Evolutionary conservation across 2,888 invertebrate genomes (phyloP).

Genomic region (Tipula helvola): DNA sequence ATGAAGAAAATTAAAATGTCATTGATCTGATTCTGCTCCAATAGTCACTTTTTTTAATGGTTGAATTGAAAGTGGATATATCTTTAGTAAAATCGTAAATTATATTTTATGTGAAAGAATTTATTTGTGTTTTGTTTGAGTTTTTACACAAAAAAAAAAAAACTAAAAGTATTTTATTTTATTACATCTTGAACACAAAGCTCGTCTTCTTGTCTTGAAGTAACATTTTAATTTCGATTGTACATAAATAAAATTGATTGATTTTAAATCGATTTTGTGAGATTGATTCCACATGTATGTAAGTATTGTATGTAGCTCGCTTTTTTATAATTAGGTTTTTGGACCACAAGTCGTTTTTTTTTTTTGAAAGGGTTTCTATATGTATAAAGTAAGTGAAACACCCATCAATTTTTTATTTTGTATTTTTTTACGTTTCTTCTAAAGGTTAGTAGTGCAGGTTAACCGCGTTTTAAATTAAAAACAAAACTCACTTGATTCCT

Average conservation of each 20-base stretch:
- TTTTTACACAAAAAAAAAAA: not conserved
- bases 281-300: not conserved
- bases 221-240: not conserved
- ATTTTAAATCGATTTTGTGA: not conserved
- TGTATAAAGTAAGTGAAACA: not conserved
- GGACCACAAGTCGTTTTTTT: not conserved
- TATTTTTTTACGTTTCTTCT: not conserved
- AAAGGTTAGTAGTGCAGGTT: not conserved
- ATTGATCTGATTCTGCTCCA: not conserved
- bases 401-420: not conserved
- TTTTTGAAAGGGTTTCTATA: not conserved
- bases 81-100: not conserved
- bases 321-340: not conserved
- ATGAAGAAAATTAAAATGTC: not conserved
- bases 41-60: not conserved
- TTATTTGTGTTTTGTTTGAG: not conserved
- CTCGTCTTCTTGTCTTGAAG: not conserved
- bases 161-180: not conserved
- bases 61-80: not conserved
- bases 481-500: not conserved
- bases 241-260: not conserved
- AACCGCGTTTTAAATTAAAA: not conserved
- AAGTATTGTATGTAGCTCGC: not conserved
- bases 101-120: not conserved
- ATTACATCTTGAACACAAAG: not conserved